Evolutionary conservation across 2,113 vertebrate species (phyloP).

Genomic region (Riparia riparia): DNA sequence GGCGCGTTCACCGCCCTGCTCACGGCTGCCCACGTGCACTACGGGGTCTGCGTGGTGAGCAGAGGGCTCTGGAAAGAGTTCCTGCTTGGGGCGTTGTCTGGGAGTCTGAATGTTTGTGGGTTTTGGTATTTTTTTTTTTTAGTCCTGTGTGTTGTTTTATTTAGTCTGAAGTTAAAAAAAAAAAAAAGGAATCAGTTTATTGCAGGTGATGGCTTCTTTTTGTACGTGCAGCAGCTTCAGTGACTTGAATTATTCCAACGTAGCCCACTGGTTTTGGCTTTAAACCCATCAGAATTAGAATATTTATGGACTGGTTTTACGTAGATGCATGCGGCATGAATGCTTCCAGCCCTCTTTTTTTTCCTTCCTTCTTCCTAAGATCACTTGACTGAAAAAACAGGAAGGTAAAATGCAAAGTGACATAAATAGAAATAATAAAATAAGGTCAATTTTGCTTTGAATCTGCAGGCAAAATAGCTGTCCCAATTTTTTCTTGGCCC

Average conservation of each 20-base stretch:
- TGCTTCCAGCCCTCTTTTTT: neutral
- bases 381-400: neutral
- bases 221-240: neutral
- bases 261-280: neutral
- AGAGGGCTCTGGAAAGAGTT: accelerated
- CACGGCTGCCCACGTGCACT: constrained; percentile 54
- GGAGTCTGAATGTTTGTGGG: neutral
- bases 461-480: neutral
- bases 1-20: neutral
- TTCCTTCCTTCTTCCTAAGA: neutral
- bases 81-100: accelerated
- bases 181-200: neutral
- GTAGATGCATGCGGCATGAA: accelerated
- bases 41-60: constrained; percentile 64
- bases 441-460: neutral
- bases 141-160: neutral
- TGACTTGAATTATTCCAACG: neutral
- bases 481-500: neutral
- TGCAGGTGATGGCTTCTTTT: neutral
- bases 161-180: neutral
- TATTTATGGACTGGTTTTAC: neutral
- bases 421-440: neutral
- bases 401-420: neutral
- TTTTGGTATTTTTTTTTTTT: neutral
- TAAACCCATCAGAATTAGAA: neutral